These are phyloP conservation scores for Sus scrofa DNA, from an alignment of 2,113 vertebrate genomes.

Conservation along the genomic window T2T-Sscrofa CM000814.6:1416001-1416500, in stretches of 20 bases:
- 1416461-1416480: neutral
- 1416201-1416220: neutral
- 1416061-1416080: neutral
- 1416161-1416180: neutral
- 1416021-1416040: neutral
- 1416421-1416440: neutral
- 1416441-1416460: neutral
- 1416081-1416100: neutral
- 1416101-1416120: neutral
- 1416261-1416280: accelerated
- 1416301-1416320: too few relatives aligned
- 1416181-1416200: accelerated
- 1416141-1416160: too few relatives aligned
- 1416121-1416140: neutral
- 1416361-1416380: neutral
- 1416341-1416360: accelerated
- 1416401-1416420: neutral
- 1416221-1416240: too few relatives aligned
- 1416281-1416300: too few relatives aligned
- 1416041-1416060: neutral
- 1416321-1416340: accelerated
- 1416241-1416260: neutral
- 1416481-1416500: neutral
- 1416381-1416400: neutral
- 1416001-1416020: neutral